These are phyloP conservation scores for Petaurus breviceps DNA, from an alignment of 2,113 vertebrate species.

Conservation along the genomic window DNA sequence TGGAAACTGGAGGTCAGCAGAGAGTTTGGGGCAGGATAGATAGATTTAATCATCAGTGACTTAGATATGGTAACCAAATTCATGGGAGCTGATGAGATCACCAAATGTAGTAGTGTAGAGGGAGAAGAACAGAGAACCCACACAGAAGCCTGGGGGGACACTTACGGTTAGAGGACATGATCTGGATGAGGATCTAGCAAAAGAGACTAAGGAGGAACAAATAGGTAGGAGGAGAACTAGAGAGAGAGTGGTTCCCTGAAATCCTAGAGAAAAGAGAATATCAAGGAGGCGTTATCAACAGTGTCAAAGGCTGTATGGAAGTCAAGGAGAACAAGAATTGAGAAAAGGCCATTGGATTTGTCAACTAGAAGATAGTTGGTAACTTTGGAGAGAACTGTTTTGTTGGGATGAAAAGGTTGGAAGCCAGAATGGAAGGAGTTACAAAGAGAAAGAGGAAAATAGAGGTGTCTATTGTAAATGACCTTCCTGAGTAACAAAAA, in stretches of 20 bases:
- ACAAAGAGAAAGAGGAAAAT: background rate
- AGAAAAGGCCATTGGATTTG: background rate
- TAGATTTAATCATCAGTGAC: background rate
- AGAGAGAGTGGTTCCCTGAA: background rate
- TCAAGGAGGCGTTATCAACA: too few species aligned
- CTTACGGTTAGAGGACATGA: background rate
- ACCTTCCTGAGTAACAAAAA: background rate
- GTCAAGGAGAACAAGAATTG: background rate
- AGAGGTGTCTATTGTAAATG: background rate
- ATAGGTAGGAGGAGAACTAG: background rate
- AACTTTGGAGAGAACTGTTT: background rate
- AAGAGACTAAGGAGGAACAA: background rate
- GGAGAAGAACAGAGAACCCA: background rate
- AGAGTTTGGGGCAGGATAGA: background rate
- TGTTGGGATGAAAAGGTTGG: background rate
- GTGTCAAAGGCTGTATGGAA: background rate
- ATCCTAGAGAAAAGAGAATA: too few species aligned
- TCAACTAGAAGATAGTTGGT: background rate
- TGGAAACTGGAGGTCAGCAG: too few species aligned
- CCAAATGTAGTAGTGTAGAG: background rate
- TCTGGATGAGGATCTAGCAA: background rate
- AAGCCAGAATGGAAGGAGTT: background rate
- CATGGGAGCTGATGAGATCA: background rate
- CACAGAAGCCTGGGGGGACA: background rate
- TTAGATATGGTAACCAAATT: background rate